Conservation (phyloP, 2,797 vertebrate species). For the Galago senegalensis region DNA sequence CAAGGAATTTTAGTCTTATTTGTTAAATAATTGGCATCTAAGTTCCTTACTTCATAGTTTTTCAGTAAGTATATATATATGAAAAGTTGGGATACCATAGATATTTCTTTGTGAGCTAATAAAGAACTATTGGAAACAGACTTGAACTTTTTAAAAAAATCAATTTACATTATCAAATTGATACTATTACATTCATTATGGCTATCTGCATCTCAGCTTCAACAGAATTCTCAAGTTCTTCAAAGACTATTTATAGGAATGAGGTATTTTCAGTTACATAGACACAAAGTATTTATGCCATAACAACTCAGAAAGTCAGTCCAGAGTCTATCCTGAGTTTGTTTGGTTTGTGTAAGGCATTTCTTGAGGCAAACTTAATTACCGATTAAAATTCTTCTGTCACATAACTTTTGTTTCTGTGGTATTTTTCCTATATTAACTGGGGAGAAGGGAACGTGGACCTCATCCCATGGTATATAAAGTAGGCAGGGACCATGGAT, state of each 20-base stretch:
- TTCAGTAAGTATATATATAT: conserved; percentile 8
- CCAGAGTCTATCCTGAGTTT: conserved; percentile 44
- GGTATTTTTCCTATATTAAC: background rate
- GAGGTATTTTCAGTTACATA: conserved; percentile 34
- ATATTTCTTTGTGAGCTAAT: conserved; percentile 30
- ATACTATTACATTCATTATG: background rate
- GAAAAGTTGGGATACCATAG: background rate
- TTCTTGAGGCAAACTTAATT: conserved; percentile 62
- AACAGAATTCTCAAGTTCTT: conserved; percentile 34
- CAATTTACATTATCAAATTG: background rate
- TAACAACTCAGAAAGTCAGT: conserved; percentile 50
- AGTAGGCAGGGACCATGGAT: background rate
- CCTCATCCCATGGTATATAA: background rate
- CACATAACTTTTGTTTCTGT: background rate
- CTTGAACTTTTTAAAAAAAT: background rate
- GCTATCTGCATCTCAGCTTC: conserved; percentile 45
- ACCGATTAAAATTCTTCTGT: conserved; percentile 42
- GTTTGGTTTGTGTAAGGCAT: conserved; percentile 7
- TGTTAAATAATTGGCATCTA: conserved; percentile 6
- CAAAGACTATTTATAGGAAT: conserved; percentile 48
- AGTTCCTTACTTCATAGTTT: conserved; percentile 60
- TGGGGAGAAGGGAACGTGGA: background rate
- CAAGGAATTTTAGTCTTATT: conserved; percentile 51
- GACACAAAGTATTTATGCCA: conserved; percentile 4
- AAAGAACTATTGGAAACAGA: background rate